Conservation (phyloP, 2,888 invertebrate genomes). For the Eupithecia pulchellata region DNA sequence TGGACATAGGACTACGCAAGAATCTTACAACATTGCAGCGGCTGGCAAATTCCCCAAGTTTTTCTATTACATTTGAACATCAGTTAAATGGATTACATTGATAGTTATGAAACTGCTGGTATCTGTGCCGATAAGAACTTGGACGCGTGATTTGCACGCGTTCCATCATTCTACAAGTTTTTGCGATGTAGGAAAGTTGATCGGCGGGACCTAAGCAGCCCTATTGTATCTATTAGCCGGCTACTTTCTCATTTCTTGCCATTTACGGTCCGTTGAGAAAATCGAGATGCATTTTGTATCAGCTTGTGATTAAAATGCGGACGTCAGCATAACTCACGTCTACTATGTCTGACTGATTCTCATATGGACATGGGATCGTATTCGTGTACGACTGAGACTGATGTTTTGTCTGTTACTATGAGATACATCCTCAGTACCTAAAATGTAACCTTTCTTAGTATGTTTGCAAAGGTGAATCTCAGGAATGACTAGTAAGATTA, state of each 20-base stretch:
- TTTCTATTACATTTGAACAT: constrained; percentile 61
- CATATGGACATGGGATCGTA: constrained; percentile 36
- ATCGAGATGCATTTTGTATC: constrained; percentile 75
- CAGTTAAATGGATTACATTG: constrained; percentile 69
- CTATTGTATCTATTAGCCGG: constrained; percentile 84
- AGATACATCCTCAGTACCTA: not conserved
- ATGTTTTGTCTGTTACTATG: not conserved
- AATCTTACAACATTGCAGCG: constrained; percentile 55
- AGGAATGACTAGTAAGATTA: not conserved
- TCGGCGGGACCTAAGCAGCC: constrained; percentile 74
- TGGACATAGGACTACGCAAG: constrained; percentile 40
- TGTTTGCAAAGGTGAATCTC: not conserved
- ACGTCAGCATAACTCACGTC: constrained; percentile 61
- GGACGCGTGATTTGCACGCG: constrained; percentile 60
- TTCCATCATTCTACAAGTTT: constrained; percentile 73
- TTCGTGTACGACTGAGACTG: not conserved
- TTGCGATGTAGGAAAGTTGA: constrained; percentile 78
- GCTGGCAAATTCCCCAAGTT: constrained; percentile 58
- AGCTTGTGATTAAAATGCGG: constrained; percentile 63
- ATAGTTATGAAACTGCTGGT: constrained; percentile 70
- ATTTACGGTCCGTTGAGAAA: constrained; percentile 81
- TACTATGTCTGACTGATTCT: constrained; percentile 49
- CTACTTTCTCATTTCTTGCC: constrained; percentile 83
- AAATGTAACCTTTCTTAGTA: not conserved
- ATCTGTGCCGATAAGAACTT: constrained; percentile 59